Evolutionary conservation across 2,797 vertebrate species (phyloP).

Genomic region (Sebastes melanostomus): DNA sequence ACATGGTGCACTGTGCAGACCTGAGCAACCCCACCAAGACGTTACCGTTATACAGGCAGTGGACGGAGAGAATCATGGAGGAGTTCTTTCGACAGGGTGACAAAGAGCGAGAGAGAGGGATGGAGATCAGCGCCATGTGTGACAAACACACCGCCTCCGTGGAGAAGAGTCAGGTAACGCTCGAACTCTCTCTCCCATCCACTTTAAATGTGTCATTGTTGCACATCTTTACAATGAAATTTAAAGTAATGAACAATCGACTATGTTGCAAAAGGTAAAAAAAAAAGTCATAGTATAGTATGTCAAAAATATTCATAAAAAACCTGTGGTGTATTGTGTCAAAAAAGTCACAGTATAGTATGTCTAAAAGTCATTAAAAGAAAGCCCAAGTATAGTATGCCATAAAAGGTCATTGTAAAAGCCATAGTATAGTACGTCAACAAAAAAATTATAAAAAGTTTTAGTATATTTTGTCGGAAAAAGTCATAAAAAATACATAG

Average conservation of each 20-base stretch:
- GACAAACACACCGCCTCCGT: constrained; percentile 98
- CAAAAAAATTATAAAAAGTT: background rate
- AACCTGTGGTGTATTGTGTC: background rate
- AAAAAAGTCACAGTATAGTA: background rate
- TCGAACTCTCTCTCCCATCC: background rate
- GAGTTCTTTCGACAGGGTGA: constrained; percentile 99
- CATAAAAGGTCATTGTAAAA: background rate
- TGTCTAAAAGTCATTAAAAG: background rate
- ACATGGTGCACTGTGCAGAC: constrained; percentile 99
- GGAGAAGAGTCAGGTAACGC: constrained; percentile 94
- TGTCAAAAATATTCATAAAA: background rate
- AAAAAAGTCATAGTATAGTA: background rate
- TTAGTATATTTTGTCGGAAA: background rate
- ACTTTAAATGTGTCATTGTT: too few species aligned
- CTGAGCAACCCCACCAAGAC: constrained; percentile 97
- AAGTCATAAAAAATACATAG: background rate
- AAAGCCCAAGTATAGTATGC: background rate
- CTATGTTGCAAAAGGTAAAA: background rate
- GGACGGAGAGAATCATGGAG: constrained; percentile 98
- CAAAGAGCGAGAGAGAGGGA: constrained; percentile 94
- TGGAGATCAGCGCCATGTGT: constrained; percentile 99
- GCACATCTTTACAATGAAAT: too few species aligned
- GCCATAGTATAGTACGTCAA: background rate
- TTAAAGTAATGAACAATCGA: fast-evolving
- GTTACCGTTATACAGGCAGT: constrained; percentile 92